phyloP scores from a whole-genome alignment of 2,888 invertebrate genomes.

The Hymenopus coronatus region DNA sequence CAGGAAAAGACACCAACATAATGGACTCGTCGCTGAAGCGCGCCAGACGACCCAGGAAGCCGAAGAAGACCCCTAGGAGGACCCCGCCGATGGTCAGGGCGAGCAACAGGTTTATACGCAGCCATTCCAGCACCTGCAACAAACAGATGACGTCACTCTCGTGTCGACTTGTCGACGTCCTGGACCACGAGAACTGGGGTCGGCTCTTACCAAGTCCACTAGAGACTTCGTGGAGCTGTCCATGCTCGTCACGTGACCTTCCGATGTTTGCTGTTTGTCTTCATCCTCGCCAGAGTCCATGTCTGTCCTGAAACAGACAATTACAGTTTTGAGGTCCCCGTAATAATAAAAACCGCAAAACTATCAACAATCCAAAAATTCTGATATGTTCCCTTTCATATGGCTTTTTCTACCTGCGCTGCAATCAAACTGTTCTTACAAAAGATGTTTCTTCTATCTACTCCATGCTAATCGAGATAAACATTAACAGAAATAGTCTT shows the following conservation, averaged over 20 bases:
- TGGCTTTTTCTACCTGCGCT: too few relatives aligned
- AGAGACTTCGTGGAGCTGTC: slow-evolving; percentile 8
- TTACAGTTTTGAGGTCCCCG: too few relatives aligned
- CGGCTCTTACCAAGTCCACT: slow-evolving; percentile 8
- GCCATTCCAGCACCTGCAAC: slow-evolving; percentile 47
- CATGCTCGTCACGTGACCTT: slow-evolving; percentile 20
- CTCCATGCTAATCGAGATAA: too few relatives aligned
- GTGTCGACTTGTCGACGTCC: too few relatives aligned
- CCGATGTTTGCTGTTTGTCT: slow-evolving; percentile 22
- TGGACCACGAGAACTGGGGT: too few relatives aligned
- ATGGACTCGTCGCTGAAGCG: slow-evolving; percentile 51
- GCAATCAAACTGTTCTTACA: too few relatives aligned
- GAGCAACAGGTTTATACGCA: slow-evolving; percentile 55
- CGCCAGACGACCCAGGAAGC: slow-evolving; percentile 53
- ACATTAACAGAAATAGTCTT: too few relatives aligned
- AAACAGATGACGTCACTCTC: not conserved
- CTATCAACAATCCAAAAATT: too few relatives aligned
- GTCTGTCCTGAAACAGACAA: slow-evolving; percentile 20
- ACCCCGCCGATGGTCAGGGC: slow-evolving; percentile 54
- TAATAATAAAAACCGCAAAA: too few relatives aligned
- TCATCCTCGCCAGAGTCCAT: slow-evolving; percentile 22
- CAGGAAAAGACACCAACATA: slow-evolving; percentile 62
- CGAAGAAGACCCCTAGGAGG: slow-evolving; percentile 54
- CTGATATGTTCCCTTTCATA: too few relatives aligned
- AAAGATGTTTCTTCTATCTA: too few relatives aligned